phyloP scores from a whole-genome alignment of 2,888 invertebrate species.

The Cephus rjabovi region DNA sequence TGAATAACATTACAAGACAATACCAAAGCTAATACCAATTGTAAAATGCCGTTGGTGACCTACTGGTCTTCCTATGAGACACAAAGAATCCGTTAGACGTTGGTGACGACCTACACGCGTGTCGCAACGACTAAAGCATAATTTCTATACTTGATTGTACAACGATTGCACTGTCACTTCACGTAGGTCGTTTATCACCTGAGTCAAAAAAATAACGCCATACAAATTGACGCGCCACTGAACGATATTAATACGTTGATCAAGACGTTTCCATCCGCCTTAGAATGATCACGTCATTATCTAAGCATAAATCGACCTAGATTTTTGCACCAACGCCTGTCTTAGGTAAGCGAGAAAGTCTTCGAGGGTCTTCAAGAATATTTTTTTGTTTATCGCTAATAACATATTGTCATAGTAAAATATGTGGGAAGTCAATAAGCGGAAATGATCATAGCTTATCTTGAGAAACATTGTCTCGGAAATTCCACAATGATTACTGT shows the following conservation, averaged over 20 bases:
- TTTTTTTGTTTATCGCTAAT: not conserved
- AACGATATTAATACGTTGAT: not conserved
- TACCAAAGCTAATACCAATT: slow-evolving; percentile 4
- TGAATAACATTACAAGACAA: slow-evolving; percentile 45
- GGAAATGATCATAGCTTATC: not conserved
- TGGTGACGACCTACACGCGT: slow-evolving; percentile 20
- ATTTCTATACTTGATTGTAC: slow-evolving; percentile 23
- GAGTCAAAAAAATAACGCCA: slow-evolving; percentile 1
- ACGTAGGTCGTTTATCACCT: slow-evolving; percentile 18
- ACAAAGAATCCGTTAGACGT: slow-evolving; percentile 1
- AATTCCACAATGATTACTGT: not conserved
- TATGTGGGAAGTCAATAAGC: not conserved
- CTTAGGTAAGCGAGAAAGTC: not conserved
- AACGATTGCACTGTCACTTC: slow-evolving; percentile 24
- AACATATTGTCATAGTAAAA: not conserved
- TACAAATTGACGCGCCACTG: not conserved
- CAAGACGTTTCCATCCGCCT: not conserved
- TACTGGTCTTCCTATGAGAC: slow-evolving; percentile 12
- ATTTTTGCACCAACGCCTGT: not conserved
- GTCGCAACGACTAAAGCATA: slow-evolving; percentile 29
- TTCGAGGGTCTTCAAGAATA: not conserved
- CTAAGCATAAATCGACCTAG: not conserved
- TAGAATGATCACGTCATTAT: not conserved
- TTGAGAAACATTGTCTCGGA: not conserved
- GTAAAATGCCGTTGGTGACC: slow-evolving; percentile 11